phyloP scores from a whole-genome alignment of 1,140 invertebrate genomes.

The Ceratina calcarata region DNA sequence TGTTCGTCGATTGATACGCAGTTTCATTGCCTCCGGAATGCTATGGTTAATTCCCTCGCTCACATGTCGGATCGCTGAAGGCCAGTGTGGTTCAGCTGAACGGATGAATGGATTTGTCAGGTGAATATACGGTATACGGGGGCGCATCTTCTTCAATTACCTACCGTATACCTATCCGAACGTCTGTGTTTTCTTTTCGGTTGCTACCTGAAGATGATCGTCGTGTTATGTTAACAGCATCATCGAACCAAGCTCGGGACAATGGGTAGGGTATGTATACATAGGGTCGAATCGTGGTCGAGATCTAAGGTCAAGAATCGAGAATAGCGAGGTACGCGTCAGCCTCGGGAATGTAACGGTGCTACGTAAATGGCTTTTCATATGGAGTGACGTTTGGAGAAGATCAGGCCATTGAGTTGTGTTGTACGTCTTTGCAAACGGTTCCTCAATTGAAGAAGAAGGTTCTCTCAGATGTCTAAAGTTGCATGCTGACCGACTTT shows the following conservation, averaged over 20 bases:
- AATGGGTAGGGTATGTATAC: conserved; percentile 7
- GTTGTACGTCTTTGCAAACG: no score
- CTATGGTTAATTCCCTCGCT: conserved; percentile 54
- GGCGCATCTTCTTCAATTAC: conserved; percentile 47
- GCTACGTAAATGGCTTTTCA: conserved; percentile 47
- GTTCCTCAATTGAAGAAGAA: no score
- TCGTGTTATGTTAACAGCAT: conserved; percentile 7
- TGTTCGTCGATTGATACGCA: conserved; percentile 11
- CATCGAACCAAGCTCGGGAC: background rate
- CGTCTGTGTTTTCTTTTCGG: background rate
- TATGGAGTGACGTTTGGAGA: conserved; percentile 17
- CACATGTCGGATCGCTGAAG: conserved; percentile 45
- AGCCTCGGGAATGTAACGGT: conserved; percentile 38
- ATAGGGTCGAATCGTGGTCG: background rate
- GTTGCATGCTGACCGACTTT: no score
- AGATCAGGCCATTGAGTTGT: background rate
- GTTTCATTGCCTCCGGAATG: conserved; percentile 43
- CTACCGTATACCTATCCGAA: conserved; percentile 26
- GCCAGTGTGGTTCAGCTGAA: conserved; percentile 40
- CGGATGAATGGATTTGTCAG: conserved; percentile 56
- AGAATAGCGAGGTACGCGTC: background rate
- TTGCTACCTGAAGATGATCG: conserved; percentile 8
- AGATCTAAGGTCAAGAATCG: conserved; percentile 24
- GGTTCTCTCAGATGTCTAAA: no score
- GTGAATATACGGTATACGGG: conserved; percentile 36